These are phyloP conservation scores for Dolomedes plantarius DNA, from an alignment of 2,888 invertebrate species.

Conservation along the genomic window DNA sequence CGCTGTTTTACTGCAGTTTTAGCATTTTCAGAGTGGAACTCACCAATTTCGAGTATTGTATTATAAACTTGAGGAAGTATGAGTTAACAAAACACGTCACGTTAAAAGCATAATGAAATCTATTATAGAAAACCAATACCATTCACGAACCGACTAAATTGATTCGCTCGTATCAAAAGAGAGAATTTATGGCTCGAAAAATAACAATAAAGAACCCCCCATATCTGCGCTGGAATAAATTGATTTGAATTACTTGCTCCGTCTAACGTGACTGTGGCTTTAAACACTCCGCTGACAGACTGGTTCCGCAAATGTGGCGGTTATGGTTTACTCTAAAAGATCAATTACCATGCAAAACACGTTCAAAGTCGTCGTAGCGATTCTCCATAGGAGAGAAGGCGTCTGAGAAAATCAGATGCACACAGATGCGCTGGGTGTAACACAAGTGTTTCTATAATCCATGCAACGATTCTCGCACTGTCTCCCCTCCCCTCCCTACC, in stretches of 20 bases:
- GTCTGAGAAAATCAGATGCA: too few relatives aligned
- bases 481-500: too few relatives aligned
- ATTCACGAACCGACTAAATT: background rate
- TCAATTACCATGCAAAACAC: background rate
- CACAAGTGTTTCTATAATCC: too few relatives aligned
- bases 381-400: too few relatives aligned
- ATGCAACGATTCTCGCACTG: too few relatives aligned
- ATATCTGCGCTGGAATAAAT: background rate
- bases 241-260: background rate
- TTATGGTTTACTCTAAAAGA: background rate
- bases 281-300: background rate
- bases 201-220: background rate
- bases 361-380: background rate
- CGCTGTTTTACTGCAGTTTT: too few relatives aligned
- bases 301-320: background rate
- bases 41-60: too few relatives aligned
- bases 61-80: too few relatives aligned
- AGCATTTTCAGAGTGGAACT: too few relatives aligned
- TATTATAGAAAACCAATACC: background rate
- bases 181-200: background rate
- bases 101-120: background rate
- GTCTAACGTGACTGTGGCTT: background rate
- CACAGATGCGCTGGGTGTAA: too few relatives aligned
- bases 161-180: background rate
- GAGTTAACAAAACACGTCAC: background rate